A percentile compares a stretch with the other conserved stretches of the same genome.
phyloP scores from a whole-genome alignment of 2,888 invertebrate species.

The Melipona beecheii region DNA sequence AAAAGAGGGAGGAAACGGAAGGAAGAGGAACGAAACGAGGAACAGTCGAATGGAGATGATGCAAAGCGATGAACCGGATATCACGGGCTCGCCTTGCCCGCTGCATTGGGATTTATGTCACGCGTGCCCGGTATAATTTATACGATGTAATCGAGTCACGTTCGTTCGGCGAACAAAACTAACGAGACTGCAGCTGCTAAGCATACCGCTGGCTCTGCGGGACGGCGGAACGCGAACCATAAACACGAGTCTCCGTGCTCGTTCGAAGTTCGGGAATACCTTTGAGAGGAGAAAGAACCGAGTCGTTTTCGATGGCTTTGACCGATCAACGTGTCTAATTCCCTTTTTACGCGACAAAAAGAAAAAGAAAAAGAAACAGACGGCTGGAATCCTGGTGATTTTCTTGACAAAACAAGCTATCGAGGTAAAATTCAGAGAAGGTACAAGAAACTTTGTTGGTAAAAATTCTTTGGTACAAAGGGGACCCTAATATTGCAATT shows the following conservation, averaged over 20 bases:
- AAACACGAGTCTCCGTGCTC: constrained; percentile 13
- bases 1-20: background rate
- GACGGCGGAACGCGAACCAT: background rate
- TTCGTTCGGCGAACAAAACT: constrained; percentile 68
- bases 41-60: constrained; percentile 26
- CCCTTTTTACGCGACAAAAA: background rate
- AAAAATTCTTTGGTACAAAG: too few species aligned
- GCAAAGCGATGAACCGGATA: constrained; percentile 20
- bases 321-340: background rate
- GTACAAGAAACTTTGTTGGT: too few species aligned
- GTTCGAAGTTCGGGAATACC: background rate
- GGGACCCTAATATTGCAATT: too few species aligned
- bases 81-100: constrained; percentile 38
- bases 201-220: constrained; percentile 59
- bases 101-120: constrained; percentile 71
- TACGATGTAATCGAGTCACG: constrained; percentile 70
- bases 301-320: background rate
- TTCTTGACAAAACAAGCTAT: too few species aligned
- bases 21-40: background rate
- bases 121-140: constrained; percentile 72
- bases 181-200: constrained; percentile 61
- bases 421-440: too few species aligned
- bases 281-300: background rate
- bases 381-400: too few species aligned
- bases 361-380: too few species aligned